Conservation (phyloP, 2,888 invertebrate genomes). For the Rhabditoides inermis region DNA sequence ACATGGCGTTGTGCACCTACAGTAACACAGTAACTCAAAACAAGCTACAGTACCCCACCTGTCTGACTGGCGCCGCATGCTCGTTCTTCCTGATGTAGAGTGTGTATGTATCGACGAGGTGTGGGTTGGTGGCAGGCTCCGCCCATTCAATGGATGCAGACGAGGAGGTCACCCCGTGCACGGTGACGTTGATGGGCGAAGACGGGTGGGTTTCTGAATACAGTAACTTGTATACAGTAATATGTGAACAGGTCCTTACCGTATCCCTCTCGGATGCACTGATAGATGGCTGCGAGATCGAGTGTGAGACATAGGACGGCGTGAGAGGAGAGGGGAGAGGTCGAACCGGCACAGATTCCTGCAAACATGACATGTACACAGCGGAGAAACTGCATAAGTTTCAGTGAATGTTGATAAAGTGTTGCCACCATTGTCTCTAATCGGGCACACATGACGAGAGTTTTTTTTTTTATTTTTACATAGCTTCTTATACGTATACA, state of each 20-base stretch:
- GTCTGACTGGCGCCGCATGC: constrained; percentile 21
- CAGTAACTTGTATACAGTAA: no score
- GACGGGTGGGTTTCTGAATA: constrained; percentile 34
- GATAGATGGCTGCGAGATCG: constrained; percentile 36
- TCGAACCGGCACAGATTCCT: no score
- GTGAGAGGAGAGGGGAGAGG: constrained; percentile 61
- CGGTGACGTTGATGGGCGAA: constrained; percentile 32
- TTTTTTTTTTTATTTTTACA: no score
- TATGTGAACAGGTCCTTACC: no score
- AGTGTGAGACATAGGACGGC: constrained; percentile 35
- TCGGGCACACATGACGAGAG: no score
- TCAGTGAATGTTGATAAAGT: no score
- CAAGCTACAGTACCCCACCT: constrained; percentile 9
- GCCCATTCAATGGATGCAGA: constrained; percentile 26
- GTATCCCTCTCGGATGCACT: constrained; percentile 38
- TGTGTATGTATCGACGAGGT: constrained; percentile 33
- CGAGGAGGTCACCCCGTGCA: constrained; percentile 16
- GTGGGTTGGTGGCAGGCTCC: constrained; percentile 23
- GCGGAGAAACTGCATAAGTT: no score
- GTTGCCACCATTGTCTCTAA: no score
- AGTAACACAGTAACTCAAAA: not conserved
- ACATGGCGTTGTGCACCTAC: constrained; percentile 16
- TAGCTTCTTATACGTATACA: no score
- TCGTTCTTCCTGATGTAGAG: constrained; percentile 28
- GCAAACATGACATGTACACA: no score